A percentile compares a stretch with the other conserved stretches of the same genome.
Conservation (phyloP, 2,888 invertebrate genomes). For the Drosophila meridiana region DNA sequence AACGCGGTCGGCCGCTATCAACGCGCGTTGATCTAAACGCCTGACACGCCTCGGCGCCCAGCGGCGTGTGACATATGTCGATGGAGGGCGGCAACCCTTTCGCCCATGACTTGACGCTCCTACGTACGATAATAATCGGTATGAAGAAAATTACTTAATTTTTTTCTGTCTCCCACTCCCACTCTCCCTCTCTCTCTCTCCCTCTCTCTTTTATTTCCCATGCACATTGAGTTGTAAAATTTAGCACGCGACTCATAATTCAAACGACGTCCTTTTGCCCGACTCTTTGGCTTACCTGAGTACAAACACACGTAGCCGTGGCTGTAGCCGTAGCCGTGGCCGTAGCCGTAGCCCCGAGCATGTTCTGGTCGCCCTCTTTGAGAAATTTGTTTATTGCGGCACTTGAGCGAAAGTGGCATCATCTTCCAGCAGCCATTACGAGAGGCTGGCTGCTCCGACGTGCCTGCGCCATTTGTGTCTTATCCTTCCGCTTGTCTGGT, state of each 20-base stretch:
- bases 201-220: background rate
- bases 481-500: constrained; percentile 36
- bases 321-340: constrained; percentile 43
- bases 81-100: constrained; percentile 66
- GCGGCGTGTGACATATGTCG: constrained; percentile 71
- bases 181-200: background rate
- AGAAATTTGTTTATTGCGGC: constrained; percentile 80
- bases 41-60: constrained; percentile 70
- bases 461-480: constrained; percentile 56
- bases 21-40: constrained; percentile 70
- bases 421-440: constrained; percentile 71
- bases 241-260: constrained; percentile 65
- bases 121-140: constrained; percentile 62
- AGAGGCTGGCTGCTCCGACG: constrained; percentile 53
- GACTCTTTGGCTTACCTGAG: constrained; percentile 38
- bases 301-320: constrained; percentile 20
- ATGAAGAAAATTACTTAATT: constrained; percentile 78
- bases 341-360: constrained; percentile 49
- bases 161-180: constrained; percentile 3
- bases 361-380: constrained; percentile 52
- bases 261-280: constrained; percentile 33
- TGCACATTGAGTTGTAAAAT: constrained; percentile 57
- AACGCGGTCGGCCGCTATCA: constrained; percentile 72
- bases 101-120: constrained; percentile 30
- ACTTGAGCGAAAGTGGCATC: constrained; percentile 80